These are phyloP conservation scores for Botia almorhae DNA, from an alignment of 2,797 vertebrate species.

Conservation along the genomic window DNA sequence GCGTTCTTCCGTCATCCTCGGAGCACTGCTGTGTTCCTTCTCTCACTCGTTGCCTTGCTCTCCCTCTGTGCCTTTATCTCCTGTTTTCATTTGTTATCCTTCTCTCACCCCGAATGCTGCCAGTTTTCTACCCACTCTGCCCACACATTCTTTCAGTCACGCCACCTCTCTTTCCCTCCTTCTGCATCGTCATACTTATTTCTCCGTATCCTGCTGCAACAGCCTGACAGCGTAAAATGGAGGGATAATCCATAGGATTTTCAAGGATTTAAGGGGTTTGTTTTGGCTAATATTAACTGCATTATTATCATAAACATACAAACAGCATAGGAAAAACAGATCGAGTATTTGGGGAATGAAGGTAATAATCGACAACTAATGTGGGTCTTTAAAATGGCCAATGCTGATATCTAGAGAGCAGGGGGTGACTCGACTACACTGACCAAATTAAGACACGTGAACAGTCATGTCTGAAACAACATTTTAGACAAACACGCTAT, in stretches of 20 bases:
- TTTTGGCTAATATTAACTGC: conserved; percentile 55
- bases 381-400: background rate
- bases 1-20: conserved; percentile 60
- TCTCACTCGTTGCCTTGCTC: conserved; percentile 66
- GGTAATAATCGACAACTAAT: background rate
- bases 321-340: conserved; percentile 18
- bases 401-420: background rate
- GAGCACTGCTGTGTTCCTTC: conserved; percentile 72
- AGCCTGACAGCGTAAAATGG: conserved; percentile 48
- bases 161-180: conserved; percentile 41
- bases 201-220: conserved; percentile 23
- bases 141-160: conserved; percentile 41
- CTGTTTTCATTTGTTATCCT: conserved; percentile 50
- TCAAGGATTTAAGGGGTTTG: conserved; percentile 54
- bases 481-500: no score
- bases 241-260: conserved; percentile 54
- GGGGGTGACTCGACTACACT: background rate
- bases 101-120: conserved; percentile 48
- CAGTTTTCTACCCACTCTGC: conserved; percentile 27
- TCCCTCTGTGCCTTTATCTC: conserved; percentile 58
- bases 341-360: conserved; percentile 18
- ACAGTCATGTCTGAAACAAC: no score
- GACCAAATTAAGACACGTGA: no score
- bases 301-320: conserved; percentile 35
- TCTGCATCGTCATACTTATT: conserved; percentile 39